Evolutionary conservation across 2,113 vertebrate genomes (phyloP).

Genomic region (Nannospalax galili): DNA sequence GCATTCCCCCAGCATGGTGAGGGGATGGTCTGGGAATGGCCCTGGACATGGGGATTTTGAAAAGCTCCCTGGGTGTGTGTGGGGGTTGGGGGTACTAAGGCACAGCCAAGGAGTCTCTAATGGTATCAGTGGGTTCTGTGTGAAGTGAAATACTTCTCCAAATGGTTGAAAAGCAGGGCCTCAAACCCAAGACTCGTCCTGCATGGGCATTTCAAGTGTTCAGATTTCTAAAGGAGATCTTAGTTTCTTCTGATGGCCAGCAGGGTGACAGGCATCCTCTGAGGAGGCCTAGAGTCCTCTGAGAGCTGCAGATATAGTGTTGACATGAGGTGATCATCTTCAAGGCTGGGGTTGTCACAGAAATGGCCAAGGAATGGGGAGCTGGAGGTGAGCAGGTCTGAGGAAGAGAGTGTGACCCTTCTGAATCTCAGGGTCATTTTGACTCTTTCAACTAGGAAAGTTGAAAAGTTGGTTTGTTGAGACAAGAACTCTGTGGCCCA

Average conservation of each 20-base stretch:
- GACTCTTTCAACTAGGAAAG: background rate
- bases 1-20: background rate
- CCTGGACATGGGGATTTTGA: background rate
- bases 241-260: background rate
- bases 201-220: background rate
- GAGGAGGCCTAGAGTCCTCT: background rate
- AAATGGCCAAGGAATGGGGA: fast-evolving
- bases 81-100: background rate
- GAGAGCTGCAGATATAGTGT: slow-evolving; percentile 30
- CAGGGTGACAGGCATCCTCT: background rate
- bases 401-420: background rate
- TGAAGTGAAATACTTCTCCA: background rate
- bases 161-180: background rate
- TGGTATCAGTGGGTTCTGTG: background rate
- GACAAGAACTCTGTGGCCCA: background rate
- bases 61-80: background rate
- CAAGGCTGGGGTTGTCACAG: background rate
- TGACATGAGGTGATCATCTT: slow-evolving; percentile 25
- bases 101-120: background rate
- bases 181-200: background rate
- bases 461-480: background rate
- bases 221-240: slow-evolving; percentile 9
- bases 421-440: background rate
- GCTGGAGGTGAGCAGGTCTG: background rate
- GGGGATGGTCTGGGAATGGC: too few relatives aligned